Base-by-base conservation (phyloP, 2,113 vertebrate species). In the Hippolais icterina region DNA sequence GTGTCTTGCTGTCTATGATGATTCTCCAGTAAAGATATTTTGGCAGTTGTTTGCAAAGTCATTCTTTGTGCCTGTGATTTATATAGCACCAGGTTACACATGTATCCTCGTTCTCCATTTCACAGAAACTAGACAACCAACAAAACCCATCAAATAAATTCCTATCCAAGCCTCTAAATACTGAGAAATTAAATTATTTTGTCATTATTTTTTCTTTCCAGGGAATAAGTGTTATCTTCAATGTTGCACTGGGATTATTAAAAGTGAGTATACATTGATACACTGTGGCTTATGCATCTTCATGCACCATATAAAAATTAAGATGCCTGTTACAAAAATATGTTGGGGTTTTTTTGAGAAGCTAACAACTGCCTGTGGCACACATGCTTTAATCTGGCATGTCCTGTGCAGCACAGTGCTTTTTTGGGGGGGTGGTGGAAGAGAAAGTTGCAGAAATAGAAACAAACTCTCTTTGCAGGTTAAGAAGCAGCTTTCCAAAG, bases 181-280 rank as follows among this genome's bases (percentile, higher is more conserved):
- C 52, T 83, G 57, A 91, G 28, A 76, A 89, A 92, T 80, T 91
- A 69, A 66, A 79, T 90, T 91, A 68, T 90, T 96, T 90, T 98
- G 65, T 87, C 68, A n/a, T 96, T 49, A 33, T 91, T 96, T 96
- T 69, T 95, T 87, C 97, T 93, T 95, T 94, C 75, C 93, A 99
- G 99, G 99, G 99, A 89, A 99, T 99, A 98, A 99, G 99, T 96
- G 99, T 99, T 93, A 99, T 99, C 97, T 99, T 99, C 95, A 99
- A 99, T 3, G 99, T 99, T 65, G 99, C 99, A 60, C 98, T 99
- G 97, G 99, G 99, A 70, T 98, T 99, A 89, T 97, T 99, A 90
- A 99, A 99, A 98, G 99, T 99, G 98, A 97, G 96, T 92, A 66
- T 87, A 39, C 52, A 22, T 0, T 5, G 4, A 24, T 33, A 21